A percentile compares a stretch with the other conserved stretches of the same genome.
Evolutionary conservation across 1,140 invertebrate genomes (phyloP).

Genomic region (Diploscapter pachys): DNA sequence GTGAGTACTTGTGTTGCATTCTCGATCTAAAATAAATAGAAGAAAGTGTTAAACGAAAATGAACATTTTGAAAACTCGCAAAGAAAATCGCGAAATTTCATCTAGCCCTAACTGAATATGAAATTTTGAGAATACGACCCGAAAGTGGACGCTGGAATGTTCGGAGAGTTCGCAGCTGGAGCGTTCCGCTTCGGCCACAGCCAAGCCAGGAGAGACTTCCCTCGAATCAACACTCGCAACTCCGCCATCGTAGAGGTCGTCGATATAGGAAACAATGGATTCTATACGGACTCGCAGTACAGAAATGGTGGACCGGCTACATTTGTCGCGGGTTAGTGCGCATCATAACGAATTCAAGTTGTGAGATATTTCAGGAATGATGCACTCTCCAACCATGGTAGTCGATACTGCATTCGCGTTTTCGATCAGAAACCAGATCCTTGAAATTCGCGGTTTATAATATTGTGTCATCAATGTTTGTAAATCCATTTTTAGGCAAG

Average conservation of each 20-base stretch:
- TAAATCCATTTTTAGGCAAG: too few species aligned
- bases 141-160: constrained; percentile 7
- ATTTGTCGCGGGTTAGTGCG: constrained; percentile 9
- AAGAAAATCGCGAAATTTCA: too few species aligned
- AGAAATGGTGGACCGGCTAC: too few species aligned
- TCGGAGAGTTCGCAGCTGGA: constrained; percentile 17
- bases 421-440: constrained; percentile 25
- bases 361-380: constrained; percentile 7
- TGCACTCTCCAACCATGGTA: constrained; percentile 14
- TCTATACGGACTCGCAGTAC: constrained; percentile 14
- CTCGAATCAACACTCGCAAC: constrained; percentile 7
- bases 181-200: constrained; percentile 29
- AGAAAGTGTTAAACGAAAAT: neutral
- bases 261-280: constrained; percentile 15
- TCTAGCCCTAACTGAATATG: too few species aligned
- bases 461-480: too few species aligned
- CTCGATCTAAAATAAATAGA: constrained; percentile 12
- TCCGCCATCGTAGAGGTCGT: neutral
- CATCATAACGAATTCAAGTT: constrained; percentile 6
- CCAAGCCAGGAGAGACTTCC: constrained; percentile 15
- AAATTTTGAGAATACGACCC: constrained; percentile 28
- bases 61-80: too few species aligned
- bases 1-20: constrained; percentile 4
- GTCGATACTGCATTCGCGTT: constrained; percentile 13
- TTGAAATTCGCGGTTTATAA: constrained; percentile 20